Evolutionary conservation across 92 coral and sea anemone species (phyloP).

Genomic region (Siderastrea radians): DNA sequence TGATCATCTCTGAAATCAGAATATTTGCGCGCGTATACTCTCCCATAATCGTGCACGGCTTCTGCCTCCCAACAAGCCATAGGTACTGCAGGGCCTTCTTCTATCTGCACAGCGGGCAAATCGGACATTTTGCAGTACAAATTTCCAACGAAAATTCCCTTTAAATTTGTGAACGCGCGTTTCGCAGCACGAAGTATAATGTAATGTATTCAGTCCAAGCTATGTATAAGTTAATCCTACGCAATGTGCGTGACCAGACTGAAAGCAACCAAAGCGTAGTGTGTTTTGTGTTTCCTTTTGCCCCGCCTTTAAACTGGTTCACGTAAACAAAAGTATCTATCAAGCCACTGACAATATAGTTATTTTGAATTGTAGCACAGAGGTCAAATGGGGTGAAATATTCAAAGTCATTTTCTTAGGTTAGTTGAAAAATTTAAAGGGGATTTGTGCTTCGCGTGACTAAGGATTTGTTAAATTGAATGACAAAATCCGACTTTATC

Average conservation of each 20-base stretch:
- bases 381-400: not conserved
- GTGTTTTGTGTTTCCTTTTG: not conserved
- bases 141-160: not conserved
- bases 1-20: slow-evolving; percentile 89
- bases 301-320: not conserved
- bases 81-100: slow-evolving; percentile 33
- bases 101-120: not conserved
- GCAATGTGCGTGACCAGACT: slow-evolving; percentile 9
- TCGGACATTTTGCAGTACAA: slow-evolving; percentile 25
- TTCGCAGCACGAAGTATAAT: not conserved
- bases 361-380: not conserved
- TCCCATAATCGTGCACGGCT: slow-evolving; percentile 67
- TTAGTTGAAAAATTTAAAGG: too few species aligned
- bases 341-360: not conserved
- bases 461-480: too few species aligned
- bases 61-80: slow-evolving; percentile 81
- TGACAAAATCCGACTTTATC: too few species aligned
- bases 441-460: too few species aligned
- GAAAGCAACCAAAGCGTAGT: not conserved
- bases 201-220: not conserved
- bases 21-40: slow-evolving; percentile 76
- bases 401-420: too few species aligned
- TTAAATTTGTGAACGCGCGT: too few species aligned
- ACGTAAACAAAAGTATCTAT: not conserved
- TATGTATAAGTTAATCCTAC: not conserved